phyloP scores from a whole-genome alignment of 2,888 invertebrate species.

The Apomyelois bistriatella region DNA sequence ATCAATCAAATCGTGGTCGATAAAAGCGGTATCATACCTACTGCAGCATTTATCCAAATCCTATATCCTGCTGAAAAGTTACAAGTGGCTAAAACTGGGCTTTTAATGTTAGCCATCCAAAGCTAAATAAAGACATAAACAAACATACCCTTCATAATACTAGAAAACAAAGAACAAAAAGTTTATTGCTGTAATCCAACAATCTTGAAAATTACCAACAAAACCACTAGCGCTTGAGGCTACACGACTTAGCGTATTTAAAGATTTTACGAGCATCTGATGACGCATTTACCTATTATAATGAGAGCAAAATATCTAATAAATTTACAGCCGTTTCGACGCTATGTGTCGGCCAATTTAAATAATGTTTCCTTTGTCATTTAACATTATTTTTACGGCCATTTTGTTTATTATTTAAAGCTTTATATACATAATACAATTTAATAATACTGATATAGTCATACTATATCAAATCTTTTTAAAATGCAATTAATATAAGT shows the following conservation, averaged over 20 bases:
- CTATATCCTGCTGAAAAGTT: not conserved
- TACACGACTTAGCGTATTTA: slow-evolving; percentile 17
- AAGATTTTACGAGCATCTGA: slow-evolving; percentile 18
- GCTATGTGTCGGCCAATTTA: slow-evolving; percentile 15
- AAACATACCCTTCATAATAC: not conserved
- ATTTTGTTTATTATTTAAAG: not conserved
- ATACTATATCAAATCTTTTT: too few species aligned
- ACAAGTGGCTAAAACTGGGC: not conserved
- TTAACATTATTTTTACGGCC: slow-evolving; percentile 1
- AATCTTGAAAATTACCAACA: slow-evolving; percentile 9
- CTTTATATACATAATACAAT: not conserved
- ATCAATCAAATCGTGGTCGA: too few species aligned
- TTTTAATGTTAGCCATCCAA: not conserved
- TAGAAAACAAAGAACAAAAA: slow-evolving; percentile 12
- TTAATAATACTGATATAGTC: too few species aligned
- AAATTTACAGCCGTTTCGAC: slow-evolving; percentile 5
- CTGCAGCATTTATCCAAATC: too few species aligned
- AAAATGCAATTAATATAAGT: too few species aligned
- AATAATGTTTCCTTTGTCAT: slow-evolving; percentile 13
- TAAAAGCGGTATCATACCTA: too few species aligned
- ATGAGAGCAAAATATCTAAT: slow-evolving; percentile 6
- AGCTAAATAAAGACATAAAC: not conserved
- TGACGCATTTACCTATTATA: slow-evolving; percentile 10
- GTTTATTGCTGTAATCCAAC: slow-evolving; percentile 1
- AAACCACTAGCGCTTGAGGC: not conserved